Evolutionary conservation across 2,113 vertebrate species (phyloP).

Genomic region (Nibea albiflora): DNA sequence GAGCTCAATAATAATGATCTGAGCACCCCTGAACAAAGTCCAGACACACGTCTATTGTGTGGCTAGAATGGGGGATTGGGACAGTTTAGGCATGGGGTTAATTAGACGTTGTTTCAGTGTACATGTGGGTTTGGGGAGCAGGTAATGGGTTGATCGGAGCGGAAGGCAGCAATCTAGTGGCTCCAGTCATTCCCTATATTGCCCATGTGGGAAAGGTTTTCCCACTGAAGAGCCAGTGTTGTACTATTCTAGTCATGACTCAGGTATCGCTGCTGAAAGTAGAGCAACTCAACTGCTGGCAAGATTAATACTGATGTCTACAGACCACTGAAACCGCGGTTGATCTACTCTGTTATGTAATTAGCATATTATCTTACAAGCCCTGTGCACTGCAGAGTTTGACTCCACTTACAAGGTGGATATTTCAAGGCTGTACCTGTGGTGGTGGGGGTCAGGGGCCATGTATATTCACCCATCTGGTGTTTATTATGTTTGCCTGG

Average conservation of each 20-base stretch:
- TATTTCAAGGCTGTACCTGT: conserved; percentile 31
- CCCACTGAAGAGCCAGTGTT: conserved; percentile 2
- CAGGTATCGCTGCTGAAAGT: conserved; percentile 27
- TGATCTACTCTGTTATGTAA: background rate
- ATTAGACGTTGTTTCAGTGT: conserved; percentile 23
- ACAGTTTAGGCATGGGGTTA: conserved; percentile 26
- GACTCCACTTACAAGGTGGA: conserved; percentile 30
- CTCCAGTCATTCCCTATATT: conserved; percentile 48
- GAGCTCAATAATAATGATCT: conserved; percentile 46
- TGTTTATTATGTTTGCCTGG: conserved; percentile 53
- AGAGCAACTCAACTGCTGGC: conserved; percentile 11
- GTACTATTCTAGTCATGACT: conserved; percentile 44
- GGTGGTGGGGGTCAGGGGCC: conserved; percentile 36
- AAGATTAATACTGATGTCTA: background rate
- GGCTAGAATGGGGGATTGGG: conserved; percentile 7
- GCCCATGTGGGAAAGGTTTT: conserved; percentile 56
- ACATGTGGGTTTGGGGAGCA: background rate
- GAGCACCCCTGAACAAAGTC: background rate
- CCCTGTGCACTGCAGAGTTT: background rate
- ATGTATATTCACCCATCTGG: conserved; percentile 56
- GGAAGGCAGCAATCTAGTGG: conserved; percentile 38
- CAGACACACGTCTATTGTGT: background rate
- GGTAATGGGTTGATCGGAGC: conserved; percentile 22
- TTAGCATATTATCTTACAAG: background rate
- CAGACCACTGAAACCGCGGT: background rate